Evolutionary conservation across 1,140 invertebrate genomes (phyloP), one percentile per base, ranked within the genome.

Genomic region (Drosophila carrolli): DNA sequence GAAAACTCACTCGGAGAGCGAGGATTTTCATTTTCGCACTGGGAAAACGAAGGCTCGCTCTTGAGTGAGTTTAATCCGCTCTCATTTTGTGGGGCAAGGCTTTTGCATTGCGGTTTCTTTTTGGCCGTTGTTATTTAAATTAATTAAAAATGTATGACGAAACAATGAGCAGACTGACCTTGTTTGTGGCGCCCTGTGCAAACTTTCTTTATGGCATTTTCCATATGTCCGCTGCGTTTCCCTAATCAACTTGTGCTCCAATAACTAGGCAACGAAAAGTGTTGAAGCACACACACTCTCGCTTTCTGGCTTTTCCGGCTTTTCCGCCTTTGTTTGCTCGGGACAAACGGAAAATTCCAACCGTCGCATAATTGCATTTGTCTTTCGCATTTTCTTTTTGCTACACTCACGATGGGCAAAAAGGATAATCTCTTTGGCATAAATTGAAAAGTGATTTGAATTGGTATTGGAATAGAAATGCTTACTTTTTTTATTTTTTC

Each of bases 131-230:
- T 68, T 81, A 55, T 81, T 81, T 89, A 84, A 89, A 90, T 89
- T 73, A 85, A 89, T 89, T 89, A 78, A 85, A 90, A 85, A 47
- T 81, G 62, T 85, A 81, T 90, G 63, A 85, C 60, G 76, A 70
- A 75, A 78, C 70, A 90, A 85, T 78, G 66, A 73, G 61, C 55
- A 54, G 72, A 44, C 59, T 85, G 84, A 85, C 84, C 84, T 90
- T 89, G 73, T 81, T 88, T 71, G 51, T 13, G 38, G 40, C 27
- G 16, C 35, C 35, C 27, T 57, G 47, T 38, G 38, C 40, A 58
- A 23, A 44, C 27, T 43, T 53, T 60, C 48, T 83, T 78, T 68
- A 74, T 75, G 60, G 38, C 53, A 46, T 61, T 53, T 40, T 50
- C 56, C 79, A 75, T 68, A 82, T 75, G 60, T 70, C 54, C 14